phyloP scores from a whole-genome alignment of 2,113 vertebrate genomes.

The Ciconia boyciana region DNA sequence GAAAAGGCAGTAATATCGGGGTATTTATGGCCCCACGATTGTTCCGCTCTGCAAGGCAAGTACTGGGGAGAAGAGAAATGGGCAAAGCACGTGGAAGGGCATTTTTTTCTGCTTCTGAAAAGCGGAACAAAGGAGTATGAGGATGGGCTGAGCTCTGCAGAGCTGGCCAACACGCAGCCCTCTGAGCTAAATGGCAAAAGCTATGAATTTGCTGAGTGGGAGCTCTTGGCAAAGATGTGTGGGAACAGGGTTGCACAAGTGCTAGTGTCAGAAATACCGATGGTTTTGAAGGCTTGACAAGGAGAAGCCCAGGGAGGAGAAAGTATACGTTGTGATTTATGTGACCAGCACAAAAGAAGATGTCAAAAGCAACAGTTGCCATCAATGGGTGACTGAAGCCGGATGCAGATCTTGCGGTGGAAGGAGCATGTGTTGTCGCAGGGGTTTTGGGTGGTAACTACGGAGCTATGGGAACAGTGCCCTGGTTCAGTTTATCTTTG shows the following conservation, averaged over 20 bases:
- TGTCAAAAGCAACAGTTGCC: not conserved
- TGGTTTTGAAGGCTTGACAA: not conserved
- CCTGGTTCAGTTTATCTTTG: not conserved
- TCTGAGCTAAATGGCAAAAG: not conserved
- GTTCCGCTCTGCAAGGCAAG: not conserved
- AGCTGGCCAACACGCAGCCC: accelerated
- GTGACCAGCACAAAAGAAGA: not conserved
- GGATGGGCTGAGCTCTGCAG: not conserved
- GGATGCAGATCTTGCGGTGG: not conserved
- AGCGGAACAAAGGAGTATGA: not conserved
- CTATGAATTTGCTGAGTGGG: not conserved
- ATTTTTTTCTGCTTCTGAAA: not conserved
- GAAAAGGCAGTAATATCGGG: not conserved
- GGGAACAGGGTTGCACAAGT: not conserved
- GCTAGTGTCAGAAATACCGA: not conserved
- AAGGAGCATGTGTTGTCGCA: accelerated
- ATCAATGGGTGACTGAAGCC: accelerated
- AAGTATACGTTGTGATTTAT: not conserved
- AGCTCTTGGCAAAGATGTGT: not conserved
- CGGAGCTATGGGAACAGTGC: accelerated
- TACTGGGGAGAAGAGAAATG: not conserved
- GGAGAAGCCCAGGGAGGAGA: not conserved
- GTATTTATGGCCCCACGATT: not conserved
- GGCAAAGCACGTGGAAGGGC: not conserved
- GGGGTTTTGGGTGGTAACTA: not conserved